Percentiles rank a stretch among this genome's conserved stretches.
These are phyloP conservation scores for Corythornis cristatus DNA, from an alignment of 2,113 vertebrate genomes.

Conservation along the genomic window DNA sequence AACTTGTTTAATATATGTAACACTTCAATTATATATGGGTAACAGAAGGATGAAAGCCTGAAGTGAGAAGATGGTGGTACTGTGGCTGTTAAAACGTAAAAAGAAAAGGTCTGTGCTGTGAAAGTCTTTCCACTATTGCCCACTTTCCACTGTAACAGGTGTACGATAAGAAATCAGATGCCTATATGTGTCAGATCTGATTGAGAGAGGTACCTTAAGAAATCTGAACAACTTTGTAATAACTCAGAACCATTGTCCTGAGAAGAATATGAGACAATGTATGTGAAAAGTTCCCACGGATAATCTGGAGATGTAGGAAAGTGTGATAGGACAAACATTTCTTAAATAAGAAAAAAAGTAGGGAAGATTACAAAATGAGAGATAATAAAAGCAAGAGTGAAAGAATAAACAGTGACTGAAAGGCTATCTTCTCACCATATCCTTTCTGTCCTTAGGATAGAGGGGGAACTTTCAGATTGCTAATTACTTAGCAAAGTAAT, in stretches of 20 bases:
- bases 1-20: not conserved
- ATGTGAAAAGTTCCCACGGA: not conserved
- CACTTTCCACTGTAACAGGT: not conserved
- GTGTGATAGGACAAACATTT: not conserved
- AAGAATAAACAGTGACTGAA: not conserved
- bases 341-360: not conserved
- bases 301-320: not conserved
- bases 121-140: not conserved
- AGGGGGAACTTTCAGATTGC: not conserved
- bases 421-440: not conserved
- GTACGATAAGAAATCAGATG: not conserved
- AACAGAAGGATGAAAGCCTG: not conserved
- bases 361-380: not conserved
- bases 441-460: not conserved
- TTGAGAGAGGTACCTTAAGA: not conserved
- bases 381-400: not conserved
- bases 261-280: not conserved
- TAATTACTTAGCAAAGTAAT: not conserved
- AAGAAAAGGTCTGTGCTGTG: not conserved
- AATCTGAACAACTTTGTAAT: not conserved
- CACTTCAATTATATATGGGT: not conserved
- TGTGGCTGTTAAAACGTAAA: not conserved
- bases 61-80: not conserved
- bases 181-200: not conserved
- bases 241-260: not conserved